Conservation (phyloP, 2,888 invertebrate genomes). For the Mantis religiosa region DNA sequence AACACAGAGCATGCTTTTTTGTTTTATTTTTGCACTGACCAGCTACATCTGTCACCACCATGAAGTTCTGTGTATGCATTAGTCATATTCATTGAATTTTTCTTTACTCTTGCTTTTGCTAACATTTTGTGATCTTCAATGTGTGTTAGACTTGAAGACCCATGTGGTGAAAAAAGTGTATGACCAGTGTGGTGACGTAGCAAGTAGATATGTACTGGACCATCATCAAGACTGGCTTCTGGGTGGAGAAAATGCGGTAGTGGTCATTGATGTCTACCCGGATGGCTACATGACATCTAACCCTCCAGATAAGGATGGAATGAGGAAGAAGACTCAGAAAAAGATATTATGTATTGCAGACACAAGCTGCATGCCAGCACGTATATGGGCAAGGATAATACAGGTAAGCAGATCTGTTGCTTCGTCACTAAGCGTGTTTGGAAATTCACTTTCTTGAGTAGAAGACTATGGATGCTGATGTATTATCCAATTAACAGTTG, state of each 20-base stretch:
- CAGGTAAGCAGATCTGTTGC: neutral
- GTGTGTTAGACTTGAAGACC: conserved; percentile 53
- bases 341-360: conserved; percentile 64
- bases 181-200: conserved; percentile 53
- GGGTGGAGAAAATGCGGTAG: conserved; percentile 56
- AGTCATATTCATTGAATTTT: neutral
- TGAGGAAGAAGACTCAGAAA: conserved; percentile 38
- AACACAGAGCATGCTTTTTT: too few species aligned
- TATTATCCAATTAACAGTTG: too few species aligned
- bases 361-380: conserved; percentile 47
- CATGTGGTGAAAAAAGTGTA: conserved; percentile 55
- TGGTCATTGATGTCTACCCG: conserved; percentile 64
- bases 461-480: too few species aligned
- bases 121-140: neutral
- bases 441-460: too few species aligned
- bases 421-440: neutral
- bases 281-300: conserved; percentile 52
- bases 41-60: neutral
- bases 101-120: neutral
- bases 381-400: conserved; percentile 42
- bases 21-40: too few species aligned
- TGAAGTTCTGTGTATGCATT: neutral
- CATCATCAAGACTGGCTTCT: conserved; percentile 50
- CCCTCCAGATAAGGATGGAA: conserved; percentile 39
- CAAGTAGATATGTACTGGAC: conserved; percentile 46